phyloP scores from a whole-genome alignment of 2,888 invertebrate genomes.

The Leuctra nigra region DNA sequence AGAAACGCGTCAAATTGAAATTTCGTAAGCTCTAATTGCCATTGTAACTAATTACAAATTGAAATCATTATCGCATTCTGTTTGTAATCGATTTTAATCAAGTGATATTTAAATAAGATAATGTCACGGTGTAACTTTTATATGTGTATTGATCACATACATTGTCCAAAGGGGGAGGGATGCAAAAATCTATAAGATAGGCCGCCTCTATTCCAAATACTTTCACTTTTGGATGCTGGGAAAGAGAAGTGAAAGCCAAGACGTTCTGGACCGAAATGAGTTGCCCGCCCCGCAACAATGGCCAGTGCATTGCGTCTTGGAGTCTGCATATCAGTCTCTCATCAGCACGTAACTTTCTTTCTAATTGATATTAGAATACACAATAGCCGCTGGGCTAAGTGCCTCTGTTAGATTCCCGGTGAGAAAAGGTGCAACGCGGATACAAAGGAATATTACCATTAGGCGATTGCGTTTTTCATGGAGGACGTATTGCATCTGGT shows the following conservation, averaged over 20 bases:
- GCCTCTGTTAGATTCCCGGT: not conserved
- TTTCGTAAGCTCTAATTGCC: constrained; percentile 12
- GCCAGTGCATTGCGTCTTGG: no score
- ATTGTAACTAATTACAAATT: constrained; percentile 12
- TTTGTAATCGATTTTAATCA: constrained; percentile 8
- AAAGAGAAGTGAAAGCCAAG: constrained; percentile 7
- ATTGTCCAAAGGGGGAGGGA: not conserved
- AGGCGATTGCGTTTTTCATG: no score
- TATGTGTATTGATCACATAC: no score
- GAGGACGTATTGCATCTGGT: no score
- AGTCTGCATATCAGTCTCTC: no score
- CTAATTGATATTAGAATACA: constrained; percentile 1
- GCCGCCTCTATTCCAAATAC: not conserved
- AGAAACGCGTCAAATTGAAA: not conserved
- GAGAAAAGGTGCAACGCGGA: not conserved
- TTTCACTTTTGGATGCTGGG: not conserved
- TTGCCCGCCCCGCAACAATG: no score
- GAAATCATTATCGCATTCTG: constrained; percentile 4
- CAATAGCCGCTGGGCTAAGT: not conserved
- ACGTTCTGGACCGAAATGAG: no score
- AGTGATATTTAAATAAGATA: constrained; percentile 9
- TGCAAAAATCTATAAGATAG: no score
- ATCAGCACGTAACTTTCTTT: constrained; percentile 10
- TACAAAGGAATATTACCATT: no score
- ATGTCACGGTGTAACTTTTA: not conserved